These are phyloP conservation scores for Conomelus anceps DNA, from an alignment of 2,888 invertebrate genomes.

Conservation along the genomic window DNA sequence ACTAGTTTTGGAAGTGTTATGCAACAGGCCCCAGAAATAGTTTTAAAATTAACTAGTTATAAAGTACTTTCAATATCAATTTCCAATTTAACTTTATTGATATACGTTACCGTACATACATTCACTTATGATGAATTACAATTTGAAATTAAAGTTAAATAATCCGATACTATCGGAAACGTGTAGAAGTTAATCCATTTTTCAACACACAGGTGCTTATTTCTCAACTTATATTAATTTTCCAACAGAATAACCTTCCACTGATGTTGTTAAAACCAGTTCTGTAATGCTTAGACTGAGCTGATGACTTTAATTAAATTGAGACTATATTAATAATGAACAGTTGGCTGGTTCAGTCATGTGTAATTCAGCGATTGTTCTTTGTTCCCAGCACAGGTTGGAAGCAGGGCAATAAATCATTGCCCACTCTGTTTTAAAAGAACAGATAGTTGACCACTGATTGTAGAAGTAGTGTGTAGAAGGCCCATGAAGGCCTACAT, in stretches of 20 bases:
- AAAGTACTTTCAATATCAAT: no score
- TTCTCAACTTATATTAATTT: not conserved
- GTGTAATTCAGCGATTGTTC: not conserved
- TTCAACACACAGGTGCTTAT: not conserved
- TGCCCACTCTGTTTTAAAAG: not conserved
- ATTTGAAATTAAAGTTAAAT: no score
- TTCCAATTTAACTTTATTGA: no score
- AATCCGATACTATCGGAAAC: no score
- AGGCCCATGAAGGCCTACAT: not conserved
- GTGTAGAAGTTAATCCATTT: not conserved
- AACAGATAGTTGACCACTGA: not conserved
- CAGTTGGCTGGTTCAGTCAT: not conserved
- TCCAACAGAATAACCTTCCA: not conserved
- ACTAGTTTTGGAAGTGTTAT: no score
- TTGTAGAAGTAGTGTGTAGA: not conserved
- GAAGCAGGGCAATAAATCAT: not conserved
- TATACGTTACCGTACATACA: no score
- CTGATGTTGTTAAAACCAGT: not conserved
- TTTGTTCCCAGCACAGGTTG: not conserved
- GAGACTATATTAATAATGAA: not conserved
- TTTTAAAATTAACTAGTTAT: no score
- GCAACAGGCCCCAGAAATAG: no score
- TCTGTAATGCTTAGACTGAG: not conserved
- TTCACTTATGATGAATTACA: no score
- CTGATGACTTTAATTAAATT: not conserved